Percentiles rank a stretch among this genome's conserved stretches.
Conservation (phyloP, 2,113 vertebrate species). For the Poeciliopsis prolifica region DNA sequence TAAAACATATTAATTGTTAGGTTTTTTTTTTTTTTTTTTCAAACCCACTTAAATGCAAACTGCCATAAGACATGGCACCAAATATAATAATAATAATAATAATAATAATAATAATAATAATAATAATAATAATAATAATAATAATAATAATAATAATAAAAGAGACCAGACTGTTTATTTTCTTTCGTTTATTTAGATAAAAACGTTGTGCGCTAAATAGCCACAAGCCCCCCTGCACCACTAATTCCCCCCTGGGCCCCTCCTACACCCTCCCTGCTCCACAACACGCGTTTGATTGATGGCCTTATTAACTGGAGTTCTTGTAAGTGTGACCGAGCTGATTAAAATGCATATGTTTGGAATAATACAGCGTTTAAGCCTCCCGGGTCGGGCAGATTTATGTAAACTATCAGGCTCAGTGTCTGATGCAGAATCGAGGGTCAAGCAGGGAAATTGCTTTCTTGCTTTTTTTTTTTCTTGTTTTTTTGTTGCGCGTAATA, state of each 20-base stretch:
- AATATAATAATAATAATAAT: not conserved
- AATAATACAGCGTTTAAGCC: constrained; percentile 98
- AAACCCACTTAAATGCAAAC: not conserved
- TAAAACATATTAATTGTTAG: too few species aligned
- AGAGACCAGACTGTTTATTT: too few species aligned
- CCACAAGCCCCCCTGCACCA: not conserved
- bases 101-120: not conserved
- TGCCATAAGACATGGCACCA: not conserved
- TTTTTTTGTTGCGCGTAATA: constrained; percentile 37
- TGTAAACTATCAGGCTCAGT: constrained; percentile 70
- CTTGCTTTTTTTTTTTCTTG: not conserved
- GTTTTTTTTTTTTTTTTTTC: not conserved
- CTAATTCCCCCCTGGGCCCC: too few species aligned
- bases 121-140: not conserved
- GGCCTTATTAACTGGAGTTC: constrained; percentile 99
- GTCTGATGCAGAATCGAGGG: constrained; percentile 46
- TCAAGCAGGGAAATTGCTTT: constrained; percentile 43
- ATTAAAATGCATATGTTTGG: constrained; percentile 99
- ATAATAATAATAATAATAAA: not conserved
- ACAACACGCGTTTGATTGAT: constrained; percentile 88
- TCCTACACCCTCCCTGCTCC: constrained; percentile 5
- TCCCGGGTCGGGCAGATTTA: constrained; percentile 78
- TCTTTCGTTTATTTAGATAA: not conserved
- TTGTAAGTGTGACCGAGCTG: constrained; percentile 99
- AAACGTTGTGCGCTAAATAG: not conserved